Base-by-base conservation (phyloP, 2,888 invertebrate species). In the Dyspetes luteomarginatus region DNA sequence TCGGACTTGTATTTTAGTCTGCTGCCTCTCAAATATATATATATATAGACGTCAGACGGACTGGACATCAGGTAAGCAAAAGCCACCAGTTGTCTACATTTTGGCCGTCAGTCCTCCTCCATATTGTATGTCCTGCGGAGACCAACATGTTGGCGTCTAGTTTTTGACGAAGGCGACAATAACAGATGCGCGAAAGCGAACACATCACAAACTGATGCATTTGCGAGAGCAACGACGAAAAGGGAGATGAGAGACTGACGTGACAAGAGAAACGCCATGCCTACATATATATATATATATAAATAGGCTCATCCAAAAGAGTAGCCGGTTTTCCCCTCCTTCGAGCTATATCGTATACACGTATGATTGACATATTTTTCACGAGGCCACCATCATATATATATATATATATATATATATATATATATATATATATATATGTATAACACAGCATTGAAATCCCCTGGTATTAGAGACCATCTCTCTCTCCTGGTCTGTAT, bases 331-430 rank as follows among this genome's bases (percentile, higher is more conserved):
- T 26, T 22, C 60, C 60, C 45, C 71, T 62, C 71, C 72, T 65
- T 41, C 43, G 30, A 60, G 71, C 24, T 9, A 50, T 68, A 26
- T 72, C 48, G 48, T 55, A 19, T 68, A 26, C 68, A 7, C 30
- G 79, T 81, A 85, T 91, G 91, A 91, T 91, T 90, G 91, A 91
- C 91, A 90, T 90, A 90, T 91, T 91, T 91, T 91, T 88, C 88
- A 86, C 86, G 86, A 86, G 60, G 64, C 76, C 71, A 79, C 67
- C 71, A 26, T 30, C 56, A n/a, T n/a, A n/a, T n/a, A n/a, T n/a
- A n/a, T n/a, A n/a, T n/a, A n/a, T n/a, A n/a, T n/a, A n/a, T n/a
- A n/a, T n/a, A n/a, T n/a, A n/a, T n/a, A n/a, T n/a, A n/a, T n/a
- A n/a, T n/a, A n/a, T n/a, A n/a, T n/a, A n/a, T n/a, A n/a, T n/a